These are phyloP conservation scores for Oryzias melastigma DNA, from an alignment of 2,113 vertebrate genomes.

Conservation along the genomic window DNA sequence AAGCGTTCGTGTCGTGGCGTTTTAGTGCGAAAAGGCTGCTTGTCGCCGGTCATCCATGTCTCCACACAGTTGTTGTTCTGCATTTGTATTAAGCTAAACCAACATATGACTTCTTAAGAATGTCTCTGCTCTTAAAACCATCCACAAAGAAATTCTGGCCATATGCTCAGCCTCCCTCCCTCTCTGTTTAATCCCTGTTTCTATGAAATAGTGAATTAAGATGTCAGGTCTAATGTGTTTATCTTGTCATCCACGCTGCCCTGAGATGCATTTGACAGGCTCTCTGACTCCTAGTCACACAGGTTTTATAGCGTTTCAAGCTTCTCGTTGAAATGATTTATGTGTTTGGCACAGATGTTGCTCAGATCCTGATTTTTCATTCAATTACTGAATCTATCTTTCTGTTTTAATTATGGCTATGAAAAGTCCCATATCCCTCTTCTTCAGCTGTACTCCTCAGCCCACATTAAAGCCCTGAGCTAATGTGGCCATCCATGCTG, in stretches of 20 bases:
- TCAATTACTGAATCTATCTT: constrained; percentile 81
- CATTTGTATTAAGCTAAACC: constrained; percentile 4
- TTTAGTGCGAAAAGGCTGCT: constrained; percentile 1
- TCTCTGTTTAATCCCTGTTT: constrained; percentile 25
- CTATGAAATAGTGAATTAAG: constrained; percentile 54
- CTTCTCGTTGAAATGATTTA: constrained; percentile 81
- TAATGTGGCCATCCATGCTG: constrained; percentile 61
- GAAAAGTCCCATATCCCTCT: constrained; percentile 74
- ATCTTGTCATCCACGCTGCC: constrained; percentile 55
- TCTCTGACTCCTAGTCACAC: constrained; percentile 68
- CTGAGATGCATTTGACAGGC: constrained; percentile 69
- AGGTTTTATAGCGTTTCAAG: constrained; percentile 72
- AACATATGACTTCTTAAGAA: not conserved
- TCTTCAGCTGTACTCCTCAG: constrained; percentile 72
- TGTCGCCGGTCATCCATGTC: constrained; percentile 9
- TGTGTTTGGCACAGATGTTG: constrained; percentile 81
- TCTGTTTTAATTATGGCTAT: constrained; percentile 82
- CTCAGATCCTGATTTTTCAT: constrained; percentile 80
- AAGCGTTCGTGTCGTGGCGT: not conserved
- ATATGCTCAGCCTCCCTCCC: constrained; percentile 19
- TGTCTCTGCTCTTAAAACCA: constrained; percentile 4
- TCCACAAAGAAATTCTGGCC: constrained; percentile 32
- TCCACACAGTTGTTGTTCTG: too few species aligned
- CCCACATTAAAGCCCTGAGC: constrained; percentile 69
- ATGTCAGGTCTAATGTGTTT: constrained; percentile 62